A percentile compares a stretch with the other conserved stretches of the same genome.
phyloP scores from a whole-genome alignment of 2,113 vertebrate species.

The Caracal caracal region DNA sequence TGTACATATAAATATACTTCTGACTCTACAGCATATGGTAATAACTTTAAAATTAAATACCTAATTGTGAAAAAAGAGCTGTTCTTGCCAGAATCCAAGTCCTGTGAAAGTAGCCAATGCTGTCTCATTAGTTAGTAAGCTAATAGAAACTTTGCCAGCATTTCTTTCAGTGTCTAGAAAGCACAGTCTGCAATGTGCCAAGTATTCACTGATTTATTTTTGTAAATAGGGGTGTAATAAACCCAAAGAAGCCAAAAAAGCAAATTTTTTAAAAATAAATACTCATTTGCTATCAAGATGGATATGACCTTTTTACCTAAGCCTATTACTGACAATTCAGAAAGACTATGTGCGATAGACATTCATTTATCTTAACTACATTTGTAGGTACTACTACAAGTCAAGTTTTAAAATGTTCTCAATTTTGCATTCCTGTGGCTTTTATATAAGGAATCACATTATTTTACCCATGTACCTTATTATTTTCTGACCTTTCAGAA shows the following conservation, averaged over 20 bases:
- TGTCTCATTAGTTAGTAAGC: conserved; percentile 60
- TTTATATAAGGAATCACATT: conserved; percentile 25
- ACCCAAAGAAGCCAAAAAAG: conserved; percentile 69
- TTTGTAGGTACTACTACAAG: not conserved
- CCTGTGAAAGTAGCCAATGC: conserved; percentile 29
- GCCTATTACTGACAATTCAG: conserved; percentile 56
- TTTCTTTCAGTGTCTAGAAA: conserved; percentile 67
- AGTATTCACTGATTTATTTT: conserved; percentile 69
- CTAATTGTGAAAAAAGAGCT: conserved; percentile 33
- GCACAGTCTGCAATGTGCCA: conserved; percentile 38
- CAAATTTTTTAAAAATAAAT: conserved; percentile 57
- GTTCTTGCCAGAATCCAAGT: conserved; percentile 62
- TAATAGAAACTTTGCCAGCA: conserved; percentile 57
- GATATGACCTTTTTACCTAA: conserved; percentile 63
- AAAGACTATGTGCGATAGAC: not conserved
- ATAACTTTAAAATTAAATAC: conserved; percentile 49
- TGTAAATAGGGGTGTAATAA: conserved; percentile 52
- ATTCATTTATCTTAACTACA: conserved; percentile 21
- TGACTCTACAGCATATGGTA: conserved; percentile 20
- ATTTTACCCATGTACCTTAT: conserved; percentile 32
- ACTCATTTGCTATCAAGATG: conserved; percentile 58
- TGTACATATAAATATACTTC: not conserved
- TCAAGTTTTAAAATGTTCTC: not conserved
- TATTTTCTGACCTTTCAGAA: conserved; percentile 61
- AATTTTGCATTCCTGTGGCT: not conserved